Percentiles rank a stretch among this genome's conserved stretches.
Conservation (phyloP, 2,113 vertebrate genomes). For the Lontra canadensis region DNA sequence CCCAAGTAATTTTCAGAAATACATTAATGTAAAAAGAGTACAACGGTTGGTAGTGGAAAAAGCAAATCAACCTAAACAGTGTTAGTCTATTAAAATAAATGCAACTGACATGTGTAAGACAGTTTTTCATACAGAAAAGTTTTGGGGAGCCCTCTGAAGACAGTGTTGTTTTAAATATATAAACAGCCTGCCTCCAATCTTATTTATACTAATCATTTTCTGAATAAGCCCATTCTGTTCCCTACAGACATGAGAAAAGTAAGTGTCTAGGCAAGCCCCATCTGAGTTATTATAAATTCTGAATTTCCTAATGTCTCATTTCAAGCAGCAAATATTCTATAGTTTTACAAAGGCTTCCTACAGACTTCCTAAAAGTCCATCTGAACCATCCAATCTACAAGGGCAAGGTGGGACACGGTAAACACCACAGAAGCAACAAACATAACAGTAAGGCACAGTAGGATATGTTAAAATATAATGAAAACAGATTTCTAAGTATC, state of each 20-base stretch:
- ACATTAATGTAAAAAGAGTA: conserved; percentile 45
- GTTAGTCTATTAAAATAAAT: conserved; percentile 46
- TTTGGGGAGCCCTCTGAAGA: neutral
- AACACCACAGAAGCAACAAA: neutral
- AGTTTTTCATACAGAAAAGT: conserved; percentile 20
- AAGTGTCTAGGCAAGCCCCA: neutral
- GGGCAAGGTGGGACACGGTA: neutral
- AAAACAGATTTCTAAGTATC: neutral
- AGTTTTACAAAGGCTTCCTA: neutral
- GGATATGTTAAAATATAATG: neutral
- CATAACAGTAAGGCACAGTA: neutral
- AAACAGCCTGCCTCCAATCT: neutral
- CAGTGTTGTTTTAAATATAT: neutral
- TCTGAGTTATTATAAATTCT: neutral
- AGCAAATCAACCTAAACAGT: conserved; percentile 10
- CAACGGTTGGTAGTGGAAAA: conserved; percentile 7
- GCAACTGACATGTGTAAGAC: neutral
- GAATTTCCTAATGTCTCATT: conserved; percentile 18
- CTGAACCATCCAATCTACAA: neutral
- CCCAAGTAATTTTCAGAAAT: conserved; percentile 26
- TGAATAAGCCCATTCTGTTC: neutral
- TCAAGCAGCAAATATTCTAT: neutral
- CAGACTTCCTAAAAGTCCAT: neutral
- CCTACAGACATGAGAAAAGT: neutral
- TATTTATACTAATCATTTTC: neutral